Base-by-base conservation (phyloP, 2,888 invertebrate species). In the Plagiodera versicolora region DNA sequence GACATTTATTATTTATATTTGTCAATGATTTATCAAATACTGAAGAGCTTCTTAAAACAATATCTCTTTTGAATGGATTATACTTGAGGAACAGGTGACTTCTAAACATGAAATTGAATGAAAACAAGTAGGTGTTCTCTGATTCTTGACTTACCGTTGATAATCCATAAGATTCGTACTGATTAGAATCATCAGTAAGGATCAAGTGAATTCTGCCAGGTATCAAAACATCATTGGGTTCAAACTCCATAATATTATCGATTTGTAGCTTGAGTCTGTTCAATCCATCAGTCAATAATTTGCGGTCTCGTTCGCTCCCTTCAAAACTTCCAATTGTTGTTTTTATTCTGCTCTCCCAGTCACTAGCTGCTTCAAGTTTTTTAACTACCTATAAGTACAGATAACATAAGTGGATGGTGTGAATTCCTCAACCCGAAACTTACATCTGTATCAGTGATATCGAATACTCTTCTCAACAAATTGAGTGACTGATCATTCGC, bases 381-480 rank as follows among this genome's bases (percentile, higher is more conserved):
- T 72, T 75, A 6, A 76, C 48, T 18, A 75, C 63, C 77, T 78
- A 30, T 20, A 58, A 57, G 32, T 35, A 1, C 6, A 32, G 8
- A 14, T 32, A 6, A 32, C 11, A 10, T 10, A 10, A 6, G 2
- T 32, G 32, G 24, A 24, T 24, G 24, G 6, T 5, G 24, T 5
- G 24, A 24, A 24, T 24, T 24, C 4, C 6, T 24, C 24, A 24
- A 5, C 6, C 24, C 24, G n/a, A n/a, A n/a, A 61, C 67, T 64
- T 69, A 79, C 79, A 61, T 77, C 74, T 1, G 72, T 56, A 58
- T 79, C 76, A 50, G 74, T 77, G 1, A 84, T 75, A 61, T 85
- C 85, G 24, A 87, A 75, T 2, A 86, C 81, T 68, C 84, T 83
- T 49, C 84, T 80, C 10, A 90, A 74, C 1, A 89, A 72, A 63